Conservation (phyloP, 2,888 invertebrate genomes). For the Hydroisotoma schaefferi region DNA sequence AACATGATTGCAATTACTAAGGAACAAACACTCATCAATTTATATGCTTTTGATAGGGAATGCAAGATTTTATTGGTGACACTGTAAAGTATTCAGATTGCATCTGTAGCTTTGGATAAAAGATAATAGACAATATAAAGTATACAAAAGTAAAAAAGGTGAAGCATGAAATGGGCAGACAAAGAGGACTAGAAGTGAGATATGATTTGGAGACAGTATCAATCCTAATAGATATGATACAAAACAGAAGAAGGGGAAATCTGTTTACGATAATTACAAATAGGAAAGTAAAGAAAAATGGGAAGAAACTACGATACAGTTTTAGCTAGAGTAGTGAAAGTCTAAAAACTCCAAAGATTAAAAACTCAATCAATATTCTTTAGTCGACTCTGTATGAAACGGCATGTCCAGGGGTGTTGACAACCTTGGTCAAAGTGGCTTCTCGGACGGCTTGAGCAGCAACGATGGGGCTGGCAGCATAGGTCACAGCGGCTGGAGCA, state of each 20-base stretch:
- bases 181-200: no score
- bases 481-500: conserved; percentile 17
- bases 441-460: conserved; percentile 49
- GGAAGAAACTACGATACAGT: no score
- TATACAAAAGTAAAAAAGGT: no score
- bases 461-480: conserved; percentile 31
- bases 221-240: neutral
- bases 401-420: conserved; percentile 54
- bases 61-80: no score
- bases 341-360: neutral
- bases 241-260: conserved; percentile 1
- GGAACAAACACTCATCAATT: no score
- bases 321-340: neutral
- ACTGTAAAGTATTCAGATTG: no score
- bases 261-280: no score
- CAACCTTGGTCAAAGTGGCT: conserved; percentile 52
- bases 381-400: conserved; percentile 54
- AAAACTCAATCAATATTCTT: conserved; percentile 16
- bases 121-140: neutral
- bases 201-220: neutral
- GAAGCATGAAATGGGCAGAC: no score
- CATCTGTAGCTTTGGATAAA: neutral
- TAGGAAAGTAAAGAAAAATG: neutral
- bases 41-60: no score
- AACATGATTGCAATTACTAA: no score